Evolutionary conservation across 2,113 vertebrate genomes (phyloP).

Genomic region (Syngnathus floridae): DNA sequence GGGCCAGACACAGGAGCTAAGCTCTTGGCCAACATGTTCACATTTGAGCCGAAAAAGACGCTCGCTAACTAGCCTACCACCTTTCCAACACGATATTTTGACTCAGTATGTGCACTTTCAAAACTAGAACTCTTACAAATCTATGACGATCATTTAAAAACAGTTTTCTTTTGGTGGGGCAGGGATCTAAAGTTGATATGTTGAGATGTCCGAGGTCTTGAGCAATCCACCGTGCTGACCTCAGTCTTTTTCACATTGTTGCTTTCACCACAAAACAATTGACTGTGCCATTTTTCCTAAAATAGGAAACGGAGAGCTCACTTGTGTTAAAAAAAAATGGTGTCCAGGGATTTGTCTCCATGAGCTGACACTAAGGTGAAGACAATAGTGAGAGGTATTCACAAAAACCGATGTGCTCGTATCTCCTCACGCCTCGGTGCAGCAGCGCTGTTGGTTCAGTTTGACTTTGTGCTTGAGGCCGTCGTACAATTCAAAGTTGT

Average conservation of each 20-base stretch:
- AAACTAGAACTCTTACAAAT: conserved; percentile 60
- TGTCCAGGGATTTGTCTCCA: conserved; percentile 23
- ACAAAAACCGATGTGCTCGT: neutral
- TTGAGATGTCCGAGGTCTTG: conserved; percentile 55
- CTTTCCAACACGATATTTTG: conserved; percentile 41
- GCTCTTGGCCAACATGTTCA: conserved; percentile 61
- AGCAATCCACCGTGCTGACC: conserved; percentile 25
- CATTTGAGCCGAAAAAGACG: conserved; percentile 54
- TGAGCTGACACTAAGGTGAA: conserved; percentile 42
- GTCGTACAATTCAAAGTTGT: conserved; percentile 97
- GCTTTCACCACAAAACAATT: conserved; percentile 20
- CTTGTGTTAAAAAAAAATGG: neutral
- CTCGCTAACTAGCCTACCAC: conserved; percentile 59
- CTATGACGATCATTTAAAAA: conserved; percentile 52
- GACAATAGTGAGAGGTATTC: conserved; percentile 39
- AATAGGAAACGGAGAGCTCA: conserved; percentile 15
- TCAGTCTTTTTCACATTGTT: conserved; percentile 27
- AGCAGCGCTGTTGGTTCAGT: conserved; percentile 97
- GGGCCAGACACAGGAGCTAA: conserved; percentile 55
- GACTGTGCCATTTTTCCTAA: conserved; percentile 21
- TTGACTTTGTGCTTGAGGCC: conserved; percentile 99
- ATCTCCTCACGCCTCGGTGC: conserved; percentile 85
- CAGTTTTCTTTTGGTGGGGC: conserved; percentile 50
- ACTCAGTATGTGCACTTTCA: conserved; percentile 42
- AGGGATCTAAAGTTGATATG: conserved; percentile 68